phyloP scores from a whole-genome alignment of 2,888 invertebrate species.

The Tinea semifulvella region DNA sequence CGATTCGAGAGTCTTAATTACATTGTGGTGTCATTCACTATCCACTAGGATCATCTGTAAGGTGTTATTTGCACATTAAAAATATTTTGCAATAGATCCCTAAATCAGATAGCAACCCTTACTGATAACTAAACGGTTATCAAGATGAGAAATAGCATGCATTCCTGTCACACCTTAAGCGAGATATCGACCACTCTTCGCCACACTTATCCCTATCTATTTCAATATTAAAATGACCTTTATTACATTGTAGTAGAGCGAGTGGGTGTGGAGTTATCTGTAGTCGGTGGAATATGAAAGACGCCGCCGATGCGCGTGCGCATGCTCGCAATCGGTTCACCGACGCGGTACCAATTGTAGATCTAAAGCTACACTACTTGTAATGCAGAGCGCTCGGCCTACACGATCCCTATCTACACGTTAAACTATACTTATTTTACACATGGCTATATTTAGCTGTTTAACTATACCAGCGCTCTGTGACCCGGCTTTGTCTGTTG shows the following conservation, averaged over 20 bases:
- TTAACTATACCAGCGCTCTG: background rate
- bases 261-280: no score
- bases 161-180: slow-evolving; percentile 11
- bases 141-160: slow-evolving; percentile 10
- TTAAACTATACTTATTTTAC: background rate
- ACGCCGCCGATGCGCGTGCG: slow-evolving; percentile 11
- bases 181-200: no score
- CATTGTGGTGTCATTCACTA: no score
- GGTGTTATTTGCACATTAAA: no score
- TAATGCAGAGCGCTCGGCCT: slow-evolving; percentile 1
- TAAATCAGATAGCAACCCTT: background rate
- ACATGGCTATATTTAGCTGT: no score
- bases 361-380: slow-evolving; percentile 4
- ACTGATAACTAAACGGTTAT: slow-evolving; percentile 9
- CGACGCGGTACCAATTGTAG: slow-evolving; percentile 9
- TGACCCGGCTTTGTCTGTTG: background rate
- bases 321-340: background rate
- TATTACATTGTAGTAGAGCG: no score
- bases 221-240: no score
- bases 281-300: background rate
- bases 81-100: background rate
- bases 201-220: no score
- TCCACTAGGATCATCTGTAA: no score
- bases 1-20: no score
- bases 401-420: slow-evolving; percentile 5